A percentile compares a stretch with the other conserved stretches of the same genome.
Conservation (phyloP, 2,113 vertebrate species). For the Formicarius rufipectus region DNA sequence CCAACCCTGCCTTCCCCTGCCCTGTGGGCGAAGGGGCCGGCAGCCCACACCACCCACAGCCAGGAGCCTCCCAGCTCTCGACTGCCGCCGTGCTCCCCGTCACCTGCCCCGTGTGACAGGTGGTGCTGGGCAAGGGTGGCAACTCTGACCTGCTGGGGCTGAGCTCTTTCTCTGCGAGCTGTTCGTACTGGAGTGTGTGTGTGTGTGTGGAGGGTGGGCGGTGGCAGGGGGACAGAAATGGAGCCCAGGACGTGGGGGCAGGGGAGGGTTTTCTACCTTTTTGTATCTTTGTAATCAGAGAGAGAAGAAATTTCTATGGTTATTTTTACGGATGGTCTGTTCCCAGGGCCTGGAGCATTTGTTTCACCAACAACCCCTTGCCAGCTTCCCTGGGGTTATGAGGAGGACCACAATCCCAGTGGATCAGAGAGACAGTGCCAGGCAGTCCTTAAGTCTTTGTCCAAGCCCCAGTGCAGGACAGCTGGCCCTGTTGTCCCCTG, state of each 20-base stretch:
- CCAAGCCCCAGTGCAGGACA: neutral
- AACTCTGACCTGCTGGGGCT: neutral
- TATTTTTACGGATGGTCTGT: slow-evolving; percentile 88
- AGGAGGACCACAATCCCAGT: neutral
- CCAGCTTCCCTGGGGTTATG: neutral
- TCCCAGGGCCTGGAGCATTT: slow-evolving; percentile 68
- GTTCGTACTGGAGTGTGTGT: neutral
- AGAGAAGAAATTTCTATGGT: slow-evolving; percentile 88
- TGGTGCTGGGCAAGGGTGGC: neutral
- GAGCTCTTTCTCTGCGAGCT: slow-evolving; percentile 22
- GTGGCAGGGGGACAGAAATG: slow-evolving; percentile 4
- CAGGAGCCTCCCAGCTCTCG: neutral
- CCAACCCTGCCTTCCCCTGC: neutral
- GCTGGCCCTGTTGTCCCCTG: neutral
- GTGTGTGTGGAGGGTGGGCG: neutral
- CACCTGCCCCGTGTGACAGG: neutral
- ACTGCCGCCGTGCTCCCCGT: neutral
- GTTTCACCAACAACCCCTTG: slow-evolving; percentile 40
- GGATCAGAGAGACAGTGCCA: neutral
- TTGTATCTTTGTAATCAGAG: slow-evolving; percentile 99
- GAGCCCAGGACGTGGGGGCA: slow-evolving; percentile 41
- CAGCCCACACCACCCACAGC: neutral
- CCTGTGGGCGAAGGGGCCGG: neutral
- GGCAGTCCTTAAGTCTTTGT: neutral
- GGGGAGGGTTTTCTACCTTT: slow-evolving; percentile 88